Conservation (phyloP, 2,888 invertebrate genomes). For the Netelia melanura region DNA sequence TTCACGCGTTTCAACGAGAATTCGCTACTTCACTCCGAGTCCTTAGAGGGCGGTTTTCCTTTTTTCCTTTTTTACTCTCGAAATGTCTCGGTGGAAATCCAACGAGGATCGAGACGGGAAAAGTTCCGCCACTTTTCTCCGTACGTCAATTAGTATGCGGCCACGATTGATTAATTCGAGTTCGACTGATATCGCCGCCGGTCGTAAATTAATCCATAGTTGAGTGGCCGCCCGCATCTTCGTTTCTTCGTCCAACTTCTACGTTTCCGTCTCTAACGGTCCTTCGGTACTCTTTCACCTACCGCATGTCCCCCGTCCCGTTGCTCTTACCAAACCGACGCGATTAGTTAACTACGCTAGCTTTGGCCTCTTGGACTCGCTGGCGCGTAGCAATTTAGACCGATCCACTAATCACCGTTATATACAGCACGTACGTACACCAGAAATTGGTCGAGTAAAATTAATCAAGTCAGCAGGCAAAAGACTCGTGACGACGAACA, state of each 20-base stretch:
- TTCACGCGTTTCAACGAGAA: background rate
- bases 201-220: slow-evolving; percentile 53
- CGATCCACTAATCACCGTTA: slow-evolving; percentile 60
- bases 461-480: slow-evolving; percentile 23
- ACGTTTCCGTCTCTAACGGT: slow-evolving; percentile 20
- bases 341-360: slow-evolving; percentile 49
- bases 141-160: slow-evolving; percentile 18
- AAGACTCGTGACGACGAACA: background rate
- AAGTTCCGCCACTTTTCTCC: background rate
- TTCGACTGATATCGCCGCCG: slow-evolving; percentile 25
- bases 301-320: background rate
- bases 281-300: background rate
- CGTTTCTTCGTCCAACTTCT: slow-evolving; percentile 28
- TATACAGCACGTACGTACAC: slow-evolving; percentile 12
- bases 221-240: slow-evolving; percentile 22
- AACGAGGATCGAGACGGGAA: background rate
- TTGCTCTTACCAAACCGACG: background rate
- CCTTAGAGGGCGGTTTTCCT: background rate
- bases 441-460: slow-evolving; percentile 36
- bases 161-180: slow-evolving; percentile 38
- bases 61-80: background rate
- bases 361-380: slow-evolving; percentile 39
- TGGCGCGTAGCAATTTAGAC: slow-evolving; percentile 52
- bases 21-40: slow-evolving; percentile 2
- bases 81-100: slow-evolving; percentile 3